These are phyloP conservation scores for Neostethus bicornis DNA, from an alignment of 2,797 vertebrate genomes.

Conservation along the genomic window DNA sequence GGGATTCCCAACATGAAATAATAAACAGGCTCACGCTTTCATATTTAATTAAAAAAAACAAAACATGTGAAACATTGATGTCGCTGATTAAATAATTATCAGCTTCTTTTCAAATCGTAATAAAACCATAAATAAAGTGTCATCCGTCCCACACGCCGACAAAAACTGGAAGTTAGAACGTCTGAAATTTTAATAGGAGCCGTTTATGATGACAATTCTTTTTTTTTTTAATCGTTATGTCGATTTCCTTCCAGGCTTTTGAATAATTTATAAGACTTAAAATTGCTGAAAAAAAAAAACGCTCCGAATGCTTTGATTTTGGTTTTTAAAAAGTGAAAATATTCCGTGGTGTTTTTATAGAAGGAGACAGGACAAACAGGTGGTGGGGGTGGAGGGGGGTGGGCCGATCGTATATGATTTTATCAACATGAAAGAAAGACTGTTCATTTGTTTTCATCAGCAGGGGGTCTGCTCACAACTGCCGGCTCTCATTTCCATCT, in stretches of 20 bases:
- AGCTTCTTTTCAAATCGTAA: background rate
- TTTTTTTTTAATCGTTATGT: slow-evolving; percentile 17
- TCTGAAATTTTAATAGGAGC: slow-evolving; percentile 46
- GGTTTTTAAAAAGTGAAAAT: background rate
- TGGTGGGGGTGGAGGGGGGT: slow-evolving; percentile 14
- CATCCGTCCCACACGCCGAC: background rate
- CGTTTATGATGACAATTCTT: slow-evolving; percentile 28
- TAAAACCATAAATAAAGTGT: no score
- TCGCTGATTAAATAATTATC: background rate
- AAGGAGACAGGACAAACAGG: slow-evolving; percentile 10
- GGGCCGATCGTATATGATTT: slow-evolving; percentile 19
- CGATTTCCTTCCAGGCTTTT: slow-evolving; percentile 19
- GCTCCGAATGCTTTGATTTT: background rate
- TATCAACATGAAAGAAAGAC: slow-evolving; percentile 43
- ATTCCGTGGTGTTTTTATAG: no score
- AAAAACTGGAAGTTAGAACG: slow-evolving; percentile 12
- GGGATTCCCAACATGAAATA: slow-evolving; percentile 37
- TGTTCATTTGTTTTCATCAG: slow-evolving; percentile 36
- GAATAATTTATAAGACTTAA: slow-evolving; percentile 26
- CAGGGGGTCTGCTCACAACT: background rate
- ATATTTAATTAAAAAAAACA: background rate
- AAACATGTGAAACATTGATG: background rate
- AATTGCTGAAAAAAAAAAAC: background rate
- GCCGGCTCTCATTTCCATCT: background rate
- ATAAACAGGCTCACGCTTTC: slow-evolving; percentile 17